phyloP scores from a whole-genome alignment of 1,140 invertebrate genomes.

The Drosophila sproati region DNA sequence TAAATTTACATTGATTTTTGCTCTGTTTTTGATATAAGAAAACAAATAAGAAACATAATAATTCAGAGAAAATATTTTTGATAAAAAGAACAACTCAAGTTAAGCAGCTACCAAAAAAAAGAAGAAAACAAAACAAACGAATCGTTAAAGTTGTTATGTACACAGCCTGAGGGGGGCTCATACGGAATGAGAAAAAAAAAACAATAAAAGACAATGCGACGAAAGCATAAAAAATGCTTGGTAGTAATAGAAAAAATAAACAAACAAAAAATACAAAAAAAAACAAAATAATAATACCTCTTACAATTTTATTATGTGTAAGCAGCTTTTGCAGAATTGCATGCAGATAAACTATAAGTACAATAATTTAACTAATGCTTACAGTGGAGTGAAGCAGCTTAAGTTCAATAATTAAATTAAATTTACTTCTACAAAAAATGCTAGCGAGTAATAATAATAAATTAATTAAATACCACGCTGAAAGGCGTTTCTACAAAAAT shows the following conservation, averaged over 20 bases:
- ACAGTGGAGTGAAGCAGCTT: not conserved
- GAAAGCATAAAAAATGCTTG: constrained; percentile 18
- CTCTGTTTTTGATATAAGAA: constrained; percentile 1
- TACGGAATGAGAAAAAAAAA: not conserved
- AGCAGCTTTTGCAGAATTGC: constrained; percentile 6
- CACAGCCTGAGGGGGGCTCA: not conserved
- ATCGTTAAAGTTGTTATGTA: constrained; percentile 8
- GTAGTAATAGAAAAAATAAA: constrained; percentile 17
- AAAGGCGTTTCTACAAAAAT: too few relatives aligned
- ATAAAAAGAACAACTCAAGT: constrained; percentile 10
- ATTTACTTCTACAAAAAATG: too few relatives aligned
- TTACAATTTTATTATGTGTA: constrained; percentile 6
- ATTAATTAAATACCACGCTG: too few relatives aligned
- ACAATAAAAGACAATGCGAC: not conserved
- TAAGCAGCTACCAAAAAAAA: constrained; percentile 2
- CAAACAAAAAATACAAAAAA: not conserved
- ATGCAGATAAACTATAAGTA: not conserved
- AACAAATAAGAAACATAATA: not conserved
- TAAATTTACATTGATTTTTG: not conserved
- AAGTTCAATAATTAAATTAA: too few relatives aligned
- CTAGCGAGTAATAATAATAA: too few relatives aligned
- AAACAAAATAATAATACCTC: constrained; percentile 10
- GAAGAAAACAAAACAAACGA: not conserved
- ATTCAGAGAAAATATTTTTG: constrained; percentile 22
- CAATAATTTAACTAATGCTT: not conserved